Conservation (phyloP, 1,140 invertebrate genomes). For the Dendroctonus valens region DNA sequence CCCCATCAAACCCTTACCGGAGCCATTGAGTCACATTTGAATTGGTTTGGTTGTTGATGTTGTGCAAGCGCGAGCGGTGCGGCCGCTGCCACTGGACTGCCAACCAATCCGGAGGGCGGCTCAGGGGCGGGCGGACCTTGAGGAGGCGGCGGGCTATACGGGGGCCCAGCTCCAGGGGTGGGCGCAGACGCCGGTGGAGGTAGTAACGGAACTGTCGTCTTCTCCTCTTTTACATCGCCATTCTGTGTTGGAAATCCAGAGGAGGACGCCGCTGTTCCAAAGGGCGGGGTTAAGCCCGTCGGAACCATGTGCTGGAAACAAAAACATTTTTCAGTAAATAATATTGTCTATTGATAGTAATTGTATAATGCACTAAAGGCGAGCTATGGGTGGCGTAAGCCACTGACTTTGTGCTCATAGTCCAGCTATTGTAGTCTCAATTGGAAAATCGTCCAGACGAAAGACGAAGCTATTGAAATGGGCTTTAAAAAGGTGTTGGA, state of each 20-base stretch:
- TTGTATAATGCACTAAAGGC: too few species aligned
- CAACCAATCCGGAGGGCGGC: constrained; percentile 45
- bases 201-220: constrained; percentile 54
- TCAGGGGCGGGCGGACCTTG: constrained; percentile 50
- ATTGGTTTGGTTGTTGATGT: constrained; percentile 31
- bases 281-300: constrained; percentile 86
- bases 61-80: constrained; percentile 15
- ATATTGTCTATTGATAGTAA: too few species aligned
- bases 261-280: constrained; percentile 71
- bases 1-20: constrained; percentile 16
- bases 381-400: too few species aligned
- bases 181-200: constrained; percentile 51
- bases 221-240: constrained; percentile 62
- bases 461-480: too few species aligned
- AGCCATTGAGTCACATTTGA: constrained; percentile 38
- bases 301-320: constrained; percentile 89
- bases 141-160: constrained; percentile 51
- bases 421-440: too few species aligned
- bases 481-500: too few species aligned
- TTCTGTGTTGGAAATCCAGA: constrained; percentile 73
- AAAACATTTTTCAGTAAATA: constrained; percentile 31
- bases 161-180: constrained; percentile 51
- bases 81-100: constrained; percentile 28
- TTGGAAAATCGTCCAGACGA: too few species aligned
- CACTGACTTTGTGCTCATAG: too few species aligned